These are phyloP conservation scores for Sibirionetta formosa DNA, from an alignment of 2,797 vertebrate genomes.

Conservation along the genomic window DNA sequence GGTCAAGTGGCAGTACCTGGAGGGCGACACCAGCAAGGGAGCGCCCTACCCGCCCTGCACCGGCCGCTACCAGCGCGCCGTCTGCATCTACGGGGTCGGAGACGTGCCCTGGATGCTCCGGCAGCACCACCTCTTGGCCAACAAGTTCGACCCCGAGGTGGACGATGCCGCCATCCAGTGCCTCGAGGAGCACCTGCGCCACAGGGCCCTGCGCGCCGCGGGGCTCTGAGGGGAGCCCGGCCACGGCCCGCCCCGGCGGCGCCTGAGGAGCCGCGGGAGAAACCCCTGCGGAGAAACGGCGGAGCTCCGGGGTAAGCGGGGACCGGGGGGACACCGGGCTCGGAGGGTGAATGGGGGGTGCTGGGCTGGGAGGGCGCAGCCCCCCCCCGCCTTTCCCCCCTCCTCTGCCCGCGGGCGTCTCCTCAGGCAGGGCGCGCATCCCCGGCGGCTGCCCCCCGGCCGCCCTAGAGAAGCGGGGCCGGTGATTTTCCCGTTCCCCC, in stretches of 20 bases:
- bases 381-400: no score
- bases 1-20: slow-evolving; percentile 88
- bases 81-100: slow-evolving; percentile 90
- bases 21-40: slow-evolving; percentile 85
- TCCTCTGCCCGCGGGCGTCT: neutral
- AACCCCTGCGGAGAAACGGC: neutral
- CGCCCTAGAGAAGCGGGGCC: fast-evolving
- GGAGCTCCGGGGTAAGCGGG: neutral
- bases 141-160: slow-evolving; percentile 92
- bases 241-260: no score
- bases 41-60: slow-evolving; percentile 88
- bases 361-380: no score
- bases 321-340: no score
- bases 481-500: fast-evolving
- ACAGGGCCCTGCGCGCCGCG: slow-evolving; percentile 80
- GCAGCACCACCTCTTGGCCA: slow-evolving; percentile 91
- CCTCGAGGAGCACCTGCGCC: slow-evolving; percentile 87
- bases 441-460: fast-evolving
- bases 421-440: fast-evolving
- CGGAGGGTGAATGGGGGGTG: fast-evolving
- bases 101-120: slow-evolving; percentile 89
- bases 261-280: fast-evolving
- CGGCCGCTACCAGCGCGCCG: slow-evolving; percentile 80
- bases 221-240: slow-evolving; percentile 54
- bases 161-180: slow-evolving; percentile 88